Evolutionary conservation across 2,113 vertebrate species (phyloP).

Genomic region (Butorides virescens): DNA sequence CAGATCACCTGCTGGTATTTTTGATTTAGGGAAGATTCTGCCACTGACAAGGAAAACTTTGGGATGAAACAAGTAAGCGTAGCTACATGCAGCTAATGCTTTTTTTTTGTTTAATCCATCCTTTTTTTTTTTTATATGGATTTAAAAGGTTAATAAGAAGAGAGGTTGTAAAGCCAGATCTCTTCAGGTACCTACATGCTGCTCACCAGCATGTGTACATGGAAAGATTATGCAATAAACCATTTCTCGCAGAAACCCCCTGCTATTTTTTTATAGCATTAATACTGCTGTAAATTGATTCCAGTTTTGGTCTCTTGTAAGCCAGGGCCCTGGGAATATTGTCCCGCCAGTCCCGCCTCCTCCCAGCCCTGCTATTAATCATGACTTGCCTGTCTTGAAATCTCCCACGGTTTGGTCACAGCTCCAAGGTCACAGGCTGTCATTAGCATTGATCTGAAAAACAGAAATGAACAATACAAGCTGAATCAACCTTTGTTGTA

Average conservation of each 20-base stretch:
- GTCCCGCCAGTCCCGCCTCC: constrained; percentile 50
- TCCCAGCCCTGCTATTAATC: constrained; percentile 78
- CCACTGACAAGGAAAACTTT: background rate
- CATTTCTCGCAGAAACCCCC: constrained; percentile 15
- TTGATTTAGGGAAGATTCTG: background rate
- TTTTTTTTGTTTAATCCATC: background rate
- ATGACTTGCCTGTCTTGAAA: constrained; percentile 94
- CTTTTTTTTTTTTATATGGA: background rate
- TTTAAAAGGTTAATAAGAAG: constrained; percentile 10
- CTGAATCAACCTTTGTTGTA: constrained; percentile 76
- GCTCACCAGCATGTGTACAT: background rate
- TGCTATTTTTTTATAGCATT: constrained; percentile 63
- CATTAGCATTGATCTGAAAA: constrained; percentile 99
- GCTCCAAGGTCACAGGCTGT: constrained; percentile 99
- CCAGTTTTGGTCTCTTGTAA: constrained; percentile 63
- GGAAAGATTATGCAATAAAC: constrained; percentile 43
- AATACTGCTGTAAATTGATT: constrained; percentile 68
- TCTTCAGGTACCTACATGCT: constrained; percentile 20
- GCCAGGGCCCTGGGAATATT: constrained; percentile 71
- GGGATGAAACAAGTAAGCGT: background rate
- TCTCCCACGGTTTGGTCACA: constrained; percentile 99
- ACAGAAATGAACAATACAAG: constrained; percentile 78
- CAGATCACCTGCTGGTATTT: background rate
- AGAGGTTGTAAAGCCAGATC: constrained; percentile 5
- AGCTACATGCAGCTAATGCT: background rate